Evolutionary conservation across 1,140 invertebrate genomes (phyloP).

Genomic region (Archivesica marissinica): DNA sequence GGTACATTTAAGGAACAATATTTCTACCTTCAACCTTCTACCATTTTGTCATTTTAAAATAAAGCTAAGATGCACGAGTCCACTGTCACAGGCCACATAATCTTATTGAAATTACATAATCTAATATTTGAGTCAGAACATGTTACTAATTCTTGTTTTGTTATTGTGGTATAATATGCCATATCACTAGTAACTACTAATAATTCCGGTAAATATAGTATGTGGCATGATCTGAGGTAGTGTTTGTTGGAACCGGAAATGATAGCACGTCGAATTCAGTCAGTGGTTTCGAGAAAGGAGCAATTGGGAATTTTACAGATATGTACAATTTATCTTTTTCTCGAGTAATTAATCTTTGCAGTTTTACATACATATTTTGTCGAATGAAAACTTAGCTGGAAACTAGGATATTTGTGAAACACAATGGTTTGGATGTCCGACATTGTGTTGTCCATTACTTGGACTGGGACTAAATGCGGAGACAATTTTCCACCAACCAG

Average conservation of each 20-base stretch:
- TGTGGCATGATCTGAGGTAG: slow-evolving; percentile 37
- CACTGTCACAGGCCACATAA: slow-evolving; percentile 7
- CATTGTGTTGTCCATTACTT: not conserved
- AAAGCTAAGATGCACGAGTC: slow-evolving; percentile 33
- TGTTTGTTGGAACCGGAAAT: slow-evolving; percentile 35
- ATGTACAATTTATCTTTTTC: slow-evolving; percentile 8
- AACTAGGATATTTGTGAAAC: not conserved
- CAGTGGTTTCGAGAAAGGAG: slow-evolving; percentile 3
- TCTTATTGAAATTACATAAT: slow-evolving; percentile 1
- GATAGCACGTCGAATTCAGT: not conserved
- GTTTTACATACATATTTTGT: not conserved
- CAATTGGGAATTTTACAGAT: slow-evolving; percentile 8
- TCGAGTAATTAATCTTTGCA: slow-evolving; percentile 18
- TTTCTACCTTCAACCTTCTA: not conserved
- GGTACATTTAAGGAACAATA: not conserved
- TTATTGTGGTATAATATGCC: not conserved
- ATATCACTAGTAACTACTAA: too few relatives aligned
- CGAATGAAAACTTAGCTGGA: not conserved
- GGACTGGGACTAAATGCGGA: not conserved
- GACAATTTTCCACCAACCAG: slow-evolving; percentile 27
- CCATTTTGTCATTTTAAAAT: slow-evolving; percentile 44
- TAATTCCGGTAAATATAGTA: slow-evolving; percentile 17
- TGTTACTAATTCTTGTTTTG: not conserved
- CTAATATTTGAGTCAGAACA: not conserved
- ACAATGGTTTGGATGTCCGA: not conserved